Evolutionary conservation across 2,888 invertebrate species (phyloP), one percentile per base, ranked within the genome.

Genomic region (Lamellibrachia satsuma): DNA sequence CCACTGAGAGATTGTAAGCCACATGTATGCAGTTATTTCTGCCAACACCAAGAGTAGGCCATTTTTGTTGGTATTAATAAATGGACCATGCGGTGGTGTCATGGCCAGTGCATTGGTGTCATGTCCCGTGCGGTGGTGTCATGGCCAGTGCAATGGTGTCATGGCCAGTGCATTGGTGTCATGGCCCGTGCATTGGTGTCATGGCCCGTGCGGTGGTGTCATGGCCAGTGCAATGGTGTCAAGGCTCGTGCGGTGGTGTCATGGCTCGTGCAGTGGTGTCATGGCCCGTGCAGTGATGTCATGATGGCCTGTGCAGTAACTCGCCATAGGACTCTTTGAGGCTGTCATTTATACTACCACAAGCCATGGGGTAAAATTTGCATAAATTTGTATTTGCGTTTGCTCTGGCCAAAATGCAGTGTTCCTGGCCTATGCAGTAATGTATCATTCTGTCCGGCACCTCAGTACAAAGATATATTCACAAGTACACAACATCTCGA

Each of bases 1-100:
- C n/a, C 75, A 75, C 22, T 75, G 75, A 75, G 75, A 75, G 75
- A 75, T 75, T 75, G 75, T 75, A 75, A 75, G 75, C 75, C 22
- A 22, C 22, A 75, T 75, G 22, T n/a, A 75, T 75, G n/a, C 22
- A 75, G 75, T 22, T 75, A 75, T 75, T 75, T 22, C n/a, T 75
- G 75, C 75, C 75, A 75, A 75, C n/a, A 75, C 75, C 39, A 39
- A 39, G n/a, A 6, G 75, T 75, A 75, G n/a, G n/a, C 75, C 75
- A 75, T 22, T 11, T 39, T 39, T 75, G n/a, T n/a, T 6, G n/a
- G 75, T 75, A 75, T 22, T 75, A 22, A 15, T 75, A 75, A 11
- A 15, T 57, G 15, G 8, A 6, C 39, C 39, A 39, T 39, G 39
- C 39, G 1, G 39, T 75, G 75, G 75, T 22, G 75, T 15, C 6